Evolutionary conservation across 2,888 invertebrate genomes (phyloP).

Genomic region (Notocelia uddmanniana): DNA sequence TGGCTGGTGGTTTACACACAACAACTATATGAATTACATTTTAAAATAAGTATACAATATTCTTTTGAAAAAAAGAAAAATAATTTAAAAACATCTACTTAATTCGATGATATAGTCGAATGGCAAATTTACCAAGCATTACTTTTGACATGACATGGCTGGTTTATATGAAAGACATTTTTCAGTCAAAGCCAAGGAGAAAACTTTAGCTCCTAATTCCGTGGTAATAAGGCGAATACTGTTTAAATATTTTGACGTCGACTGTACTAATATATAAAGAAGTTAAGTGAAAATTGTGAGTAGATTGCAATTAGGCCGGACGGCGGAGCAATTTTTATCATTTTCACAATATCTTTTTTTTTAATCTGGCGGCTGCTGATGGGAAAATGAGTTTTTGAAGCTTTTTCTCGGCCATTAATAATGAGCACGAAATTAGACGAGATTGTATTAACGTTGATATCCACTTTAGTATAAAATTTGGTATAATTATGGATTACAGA

Average conservation of each 20-base stretch:
- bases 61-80: no score
- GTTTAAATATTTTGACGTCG: no score
- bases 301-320: constrained; percentile 30
- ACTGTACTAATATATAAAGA: constrained; percentile 12
- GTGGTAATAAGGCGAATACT: no score
- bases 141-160: no score
- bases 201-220: no score
- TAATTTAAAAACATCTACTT: no score
- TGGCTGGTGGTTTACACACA: no score
- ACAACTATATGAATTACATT: no score
- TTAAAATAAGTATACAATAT: no score
- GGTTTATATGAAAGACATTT: neutral
- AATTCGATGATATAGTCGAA: no score
- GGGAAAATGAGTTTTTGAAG: constrained; percentile 31
- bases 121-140: no score
- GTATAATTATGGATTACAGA: neutral
- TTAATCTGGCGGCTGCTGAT: constrained; percentile 18
- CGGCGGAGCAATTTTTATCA: constrained; percentile 32
- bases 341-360: constrained; percentile 30
- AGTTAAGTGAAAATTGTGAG: constrained; percentile 27
- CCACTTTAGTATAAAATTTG: neutral
- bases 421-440: neutral
- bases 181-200: no score
- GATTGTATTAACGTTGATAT: constrained; percentile 16
- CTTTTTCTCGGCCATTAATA: constrained; percentile 8